A percentile compares a stretch with the other conserved stretches of the same genome.
Evolutionary conservation across 2,797 vertebrate species (phyloP).

Genomic region (Ctenosaura bakeri): DNA sequence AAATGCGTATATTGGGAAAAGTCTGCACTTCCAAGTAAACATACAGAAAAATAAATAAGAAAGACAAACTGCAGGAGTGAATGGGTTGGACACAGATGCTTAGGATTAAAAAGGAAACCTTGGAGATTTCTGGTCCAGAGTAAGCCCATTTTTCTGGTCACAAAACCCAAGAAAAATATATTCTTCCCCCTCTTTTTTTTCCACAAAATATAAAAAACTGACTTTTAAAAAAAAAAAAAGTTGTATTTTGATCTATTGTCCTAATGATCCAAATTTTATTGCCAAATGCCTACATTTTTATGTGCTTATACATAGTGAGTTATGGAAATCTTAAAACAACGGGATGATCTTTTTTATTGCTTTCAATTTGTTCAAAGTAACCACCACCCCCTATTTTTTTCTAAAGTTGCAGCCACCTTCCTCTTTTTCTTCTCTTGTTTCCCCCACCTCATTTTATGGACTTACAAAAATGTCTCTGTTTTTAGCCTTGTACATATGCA

Average conservation of each 20-base stretch:
- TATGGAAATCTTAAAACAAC: constrained; percentile 79
- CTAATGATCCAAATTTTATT: constrained; percentile 72
- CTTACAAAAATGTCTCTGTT: constrained; percentile 65
- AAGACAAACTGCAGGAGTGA: constrained; percentile 46
- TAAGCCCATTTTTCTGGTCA: constrained; percentile 72
- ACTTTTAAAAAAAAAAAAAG: constrained; percentile 45
- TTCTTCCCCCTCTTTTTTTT: not conserved
- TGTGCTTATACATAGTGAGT: constrained; percentile 75
- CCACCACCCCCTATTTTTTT: constrained; percentile 55
- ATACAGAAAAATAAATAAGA: constrained; percentile 52
- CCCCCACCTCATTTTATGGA: constrained; percentile 48
- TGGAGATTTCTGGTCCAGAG: constrained; percentile 64
- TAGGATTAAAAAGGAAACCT: constrained; percentile 58
- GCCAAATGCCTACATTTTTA: constrained; percentile 77
- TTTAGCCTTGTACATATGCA: constrained; percentile 59
- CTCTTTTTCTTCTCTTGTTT: constrained; percentile 50
- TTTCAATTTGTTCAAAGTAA: constrained; percentile 53
- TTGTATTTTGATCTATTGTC: constrained; percentile 72
- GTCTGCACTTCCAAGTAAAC: constrained; percentile 39
- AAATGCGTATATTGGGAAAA: constrained; percentile 48
- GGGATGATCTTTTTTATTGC: constrained; percentile 71
- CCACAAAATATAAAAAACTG: constrained; percentile 53
- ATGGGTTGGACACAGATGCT: constrained; percentile 72
- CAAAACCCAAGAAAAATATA: constrained; percentile 50
- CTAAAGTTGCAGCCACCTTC: no score